A percentile compares a stretch with the other conserved stretches of the same genome.
Conservation (phyloP, 2,888 invertebrate genomes). For the Drosophila helvetica region DNA sequence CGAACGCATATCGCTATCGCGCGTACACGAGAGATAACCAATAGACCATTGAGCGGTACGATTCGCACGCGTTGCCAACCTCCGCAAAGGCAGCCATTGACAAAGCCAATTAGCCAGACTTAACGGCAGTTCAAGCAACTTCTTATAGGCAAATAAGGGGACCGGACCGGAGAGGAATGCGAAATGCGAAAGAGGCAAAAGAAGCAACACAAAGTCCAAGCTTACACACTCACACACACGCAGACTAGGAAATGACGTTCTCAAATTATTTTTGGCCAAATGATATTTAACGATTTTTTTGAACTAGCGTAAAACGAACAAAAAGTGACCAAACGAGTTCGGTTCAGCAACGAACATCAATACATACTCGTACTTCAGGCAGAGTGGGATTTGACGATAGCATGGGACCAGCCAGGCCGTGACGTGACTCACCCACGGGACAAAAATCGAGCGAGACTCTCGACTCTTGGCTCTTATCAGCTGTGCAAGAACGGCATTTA, state of each 20-base stretch:
- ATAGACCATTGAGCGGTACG: conserved; percentile 4
- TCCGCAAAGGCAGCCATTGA: conserved; percentile 32
- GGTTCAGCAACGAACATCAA: conserved; percentile 11
- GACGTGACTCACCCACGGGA: not conserved
- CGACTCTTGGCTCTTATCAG: conserved; percentile 60
- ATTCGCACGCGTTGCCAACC: conserved; percentile 48
- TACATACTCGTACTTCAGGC: not conserved
- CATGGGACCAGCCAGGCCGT: not conserved
- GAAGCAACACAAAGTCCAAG: conserved; percentile 33
- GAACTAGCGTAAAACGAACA: conserved; percentile 42
- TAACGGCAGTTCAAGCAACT: conserved; percentile 75
- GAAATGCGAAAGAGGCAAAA: conserved; percentile 48
- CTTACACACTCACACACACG: conserved; percentile 30
- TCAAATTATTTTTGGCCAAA: conserved; percentile 69
- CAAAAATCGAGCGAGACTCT: conserved; percentile 36
- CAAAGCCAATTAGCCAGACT: conserved; percentile 68
- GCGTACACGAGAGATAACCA: conserved; percentile 20
- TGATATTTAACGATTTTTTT: conserved; percentile 66
- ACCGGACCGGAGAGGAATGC: conserved; percentile 12
- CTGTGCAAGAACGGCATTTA: conserved; percentile 39
- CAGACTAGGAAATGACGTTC: conserved; percentile 74
- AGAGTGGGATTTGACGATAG: conserved; percentile 27
- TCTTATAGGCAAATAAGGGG: conserved; percentile 60
- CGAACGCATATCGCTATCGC: conserved; percentile 38
- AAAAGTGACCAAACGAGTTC: conserved; percentile 70